A percentile compares a stretch with the other conserved stretches of the same genome.
Evolutionary conservation across 1,140 invertebrate genomes (phyloP).

Genomic region (Agraylea sexmaculata): DNA sequence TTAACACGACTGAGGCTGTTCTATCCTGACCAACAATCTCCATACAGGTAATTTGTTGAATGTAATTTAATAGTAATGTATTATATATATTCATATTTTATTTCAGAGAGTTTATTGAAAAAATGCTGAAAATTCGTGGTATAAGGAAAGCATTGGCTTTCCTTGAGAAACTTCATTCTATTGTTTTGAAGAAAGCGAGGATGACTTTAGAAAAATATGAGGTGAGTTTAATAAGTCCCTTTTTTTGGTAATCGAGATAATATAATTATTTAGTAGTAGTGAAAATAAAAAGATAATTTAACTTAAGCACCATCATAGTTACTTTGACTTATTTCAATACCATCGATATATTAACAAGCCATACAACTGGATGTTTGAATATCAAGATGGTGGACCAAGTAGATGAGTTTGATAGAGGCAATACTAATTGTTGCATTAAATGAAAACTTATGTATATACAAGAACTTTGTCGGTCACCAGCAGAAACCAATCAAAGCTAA

Average conservation of each 20-base stretch:
- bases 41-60: slow-evolving; percentile 39
- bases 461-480: too few relatives aligned
- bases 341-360: too few relatives aligned
- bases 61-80: too few relatives aligned
- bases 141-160: slow-evolving; percentile 66
- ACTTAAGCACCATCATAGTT: too few relatives aligned
- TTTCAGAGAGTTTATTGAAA: slow-evolving; percentile 68
- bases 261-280: background rate
- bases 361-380: too few relatives aligned
- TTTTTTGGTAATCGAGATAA: background rate
- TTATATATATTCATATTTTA: too few relatives aligned
- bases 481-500: too few relatives aligned
- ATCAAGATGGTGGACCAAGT: too few relatives aligned
- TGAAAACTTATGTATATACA: too few relatives aligned
- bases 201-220: slow-evolving; percentile 50
- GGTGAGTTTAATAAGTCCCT: slow-evolving; percentile 21
- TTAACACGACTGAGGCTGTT: slow-evolving; percentile 30
- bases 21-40: slow-evolving; percentile 32
- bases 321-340: too few relatives aligned
- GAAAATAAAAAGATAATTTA: background rate
- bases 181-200: slow-evolving; percentile 54
- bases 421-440: too few relatives aligned
- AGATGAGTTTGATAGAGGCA: too few relatives aligned
- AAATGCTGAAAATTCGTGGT: slow-evolving; percentile 74
- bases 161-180: slow-evolving; percentile 55